Percentiles rank a stretch among this genome's conserved stretches.
Conservation (phyloP, 2,113 vertebrate genomes). For the Cephalophus harveyi region DNA sequence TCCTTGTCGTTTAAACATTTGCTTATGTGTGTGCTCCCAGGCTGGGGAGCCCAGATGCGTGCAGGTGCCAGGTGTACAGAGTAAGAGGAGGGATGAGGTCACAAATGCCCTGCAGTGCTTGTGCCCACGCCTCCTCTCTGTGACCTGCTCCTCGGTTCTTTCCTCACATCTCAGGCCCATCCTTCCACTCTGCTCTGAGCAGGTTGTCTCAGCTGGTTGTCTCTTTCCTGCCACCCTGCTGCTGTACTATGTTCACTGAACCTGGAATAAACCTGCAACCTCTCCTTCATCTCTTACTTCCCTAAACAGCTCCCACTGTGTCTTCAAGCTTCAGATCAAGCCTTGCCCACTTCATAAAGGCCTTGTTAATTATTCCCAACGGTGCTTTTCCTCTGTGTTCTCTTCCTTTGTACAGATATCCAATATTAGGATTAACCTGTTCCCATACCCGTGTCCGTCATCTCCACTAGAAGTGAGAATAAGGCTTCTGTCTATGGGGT, state of each 20-base stretch:
- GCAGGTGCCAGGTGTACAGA: fast-evolving
- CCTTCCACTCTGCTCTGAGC: not conserved
- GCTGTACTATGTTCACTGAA: fast-evolving
- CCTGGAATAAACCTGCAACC: no score
- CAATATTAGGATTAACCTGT: not conserved
- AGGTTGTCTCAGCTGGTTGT: not conserved
- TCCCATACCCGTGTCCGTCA: not conserved
- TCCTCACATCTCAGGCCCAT: not conserved
- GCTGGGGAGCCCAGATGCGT: not conserved
- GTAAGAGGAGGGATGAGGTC: not conserved
- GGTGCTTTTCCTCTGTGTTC: not conserved
- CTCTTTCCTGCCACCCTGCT: not conserved
- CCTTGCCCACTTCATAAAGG: not conserved
- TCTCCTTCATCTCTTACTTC: not conserved
- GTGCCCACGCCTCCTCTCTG: not conserved
- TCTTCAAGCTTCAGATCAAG: not conserved
- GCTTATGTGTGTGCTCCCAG: not conserved
- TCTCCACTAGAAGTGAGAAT: not conserved
- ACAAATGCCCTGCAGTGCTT: fast-evolving
- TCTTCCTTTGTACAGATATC: not conserved
- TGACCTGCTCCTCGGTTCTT: not conserved
- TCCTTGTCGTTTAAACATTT: not conserved
- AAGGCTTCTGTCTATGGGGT: not conserved
- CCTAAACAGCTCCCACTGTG: not conserved
- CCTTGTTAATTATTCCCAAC: not conserved